Evolutionary conservation across 64 coral and sea anemone genomes (phyloP).

Genomic region (Cladopsammia gracilis): DNA sequence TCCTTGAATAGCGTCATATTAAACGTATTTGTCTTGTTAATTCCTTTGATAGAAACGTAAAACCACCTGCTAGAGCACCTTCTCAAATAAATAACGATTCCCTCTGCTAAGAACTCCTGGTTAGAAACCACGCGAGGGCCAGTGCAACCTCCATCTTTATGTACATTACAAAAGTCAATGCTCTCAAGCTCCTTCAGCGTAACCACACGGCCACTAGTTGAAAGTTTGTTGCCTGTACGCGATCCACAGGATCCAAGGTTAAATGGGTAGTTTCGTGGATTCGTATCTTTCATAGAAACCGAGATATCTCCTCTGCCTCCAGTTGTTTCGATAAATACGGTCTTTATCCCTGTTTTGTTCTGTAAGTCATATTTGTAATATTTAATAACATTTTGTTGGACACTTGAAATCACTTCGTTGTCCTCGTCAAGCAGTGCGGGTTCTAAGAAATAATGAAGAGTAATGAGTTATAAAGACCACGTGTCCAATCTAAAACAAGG

Average conservation of each 20-base stretch:
- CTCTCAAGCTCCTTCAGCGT: neutral
- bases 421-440: conserved; percentile 12
- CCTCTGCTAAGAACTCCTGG: neutral
- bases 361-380: conserved; percentile 23
- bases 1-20: conserved; percentile 18
- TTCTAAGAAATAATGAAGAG: neutral
- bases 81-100: conserved; percentile 14
- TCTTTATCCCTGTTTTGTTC: conserved; percentile 4
- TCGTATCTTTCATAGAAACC: neutral
- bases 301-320: neutral
- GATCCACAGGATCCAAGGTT: neutral
- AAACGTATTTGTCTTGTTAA: neutral
- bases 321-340: neutral
- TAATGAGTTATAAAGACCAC: neutral
- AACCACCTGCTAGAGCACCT: conserved; percentile 22
- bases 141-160: neutral
- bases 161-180: neutral
- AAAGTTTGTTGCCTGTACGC: neutral
- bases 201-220: neutral
- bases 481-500: neutral
- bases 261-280: neutral
- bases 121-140: neutral
- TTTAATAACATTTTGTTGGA: neutral
- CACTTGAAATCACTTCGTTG: neutral
- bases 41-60: conserved; percentile 18